Base-by-base conservation (phyloP, 2,797 vertebrate genomes). In the Brachymystax lenok region DNA sequence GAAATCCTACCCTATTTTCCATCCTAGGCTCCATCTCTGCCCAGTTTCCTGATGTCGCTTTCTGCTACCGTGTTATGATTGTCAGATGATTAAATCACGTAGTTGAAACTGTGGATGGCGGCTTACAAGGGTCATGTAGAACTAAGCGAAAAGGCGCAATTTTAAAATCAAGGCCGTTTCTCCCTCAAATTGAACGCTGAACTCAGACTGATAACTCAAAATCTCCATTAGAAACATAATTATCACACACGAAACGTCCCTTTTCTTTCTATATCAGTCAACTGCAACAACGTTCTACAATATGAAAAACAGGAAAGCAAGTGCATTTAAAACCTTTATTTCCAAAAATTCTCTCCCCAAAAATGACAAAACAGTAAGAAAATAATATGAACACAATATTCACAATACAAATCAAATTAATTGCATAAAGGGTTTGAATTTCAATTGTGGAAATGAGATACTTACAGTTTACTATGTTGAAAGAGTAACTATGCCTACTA, bases 11-110 rank as follows among this genome's bases (percentile, higher is more conserved):
- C 71, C 93, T 85, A 21, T 46, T n/a, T 82, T 93, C 94, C 5
- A 87, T 77, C 71, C 92, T 92, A 40, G 88, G 90, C 64, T 95
- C 94, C 94, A 95, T 95, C 78, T 79, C 61, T 73, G 14, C 59
- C 51, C 35, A 52, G 30, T 13, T 17, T 14, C n/a, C 8, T 33
- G 27, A 8, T 46, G 50, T 14, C 28, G 28, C 54, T 12, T 35
- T 52, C 71, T 24, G 70, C 86, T 86, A 85, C 87, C 67, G 89
- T 89, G 84, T 88, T 90, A 63, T 88, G 82, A 80, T 56, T 77
- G 84, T 90, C 92, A 89, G 88, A 74, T 90, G 90, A 92, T 83
- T 19, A 2, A 24, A 61, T 92, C 93, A 95, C 89, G 85, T 94
- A 93, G 50, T 2, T 10, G 3, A 5, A 1, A 59, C 17, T 0